These are phyloP conservation scores for Tiliacea aurago DNA, from an alignment of 2,888 invertebrate genomes.

Conservation along the genomic window DNA sequence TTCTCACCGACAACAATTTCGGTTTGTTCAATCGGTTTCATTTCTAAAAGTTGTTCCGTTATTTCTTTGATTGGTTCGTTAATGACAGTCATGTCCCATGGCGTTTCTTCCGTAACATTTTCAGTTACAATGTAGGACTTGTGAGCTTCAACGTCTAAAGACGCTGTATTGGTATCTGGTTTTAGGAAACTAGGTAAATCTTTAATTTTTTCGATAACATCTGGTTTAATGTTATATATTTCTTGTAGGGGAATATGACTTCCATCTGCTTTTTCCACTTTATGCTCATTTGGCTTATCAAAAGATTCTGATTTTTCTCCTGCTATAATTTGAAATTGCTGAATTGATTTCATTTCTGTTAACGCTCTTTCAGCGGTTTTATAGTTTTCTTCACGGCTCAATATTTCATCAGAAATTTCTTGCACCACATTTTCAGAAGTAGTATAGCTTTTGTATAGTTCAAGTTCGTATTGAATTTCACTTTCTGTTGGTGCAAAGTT, in stretches of 20 bases:
- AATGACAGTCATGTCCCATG: conserved; percentile 79
- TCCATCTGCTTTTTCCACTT: conserved; percentile 73
- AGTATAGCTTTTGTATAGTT: conserved; percentile 76
- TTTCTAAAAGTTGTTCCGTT: conserved; percentile 76
- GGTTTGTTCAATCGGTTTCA: conserved; percentile 77
- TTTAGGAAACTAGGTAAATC: conserved; percentile 65
- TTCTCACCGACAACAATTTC: conserved; percentile 79
- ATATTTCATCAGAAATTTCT: conserved; percentile 70
- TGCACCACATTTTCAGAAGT: conserved; percentile 75
- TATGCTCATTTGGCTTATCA: conserved; percentile 51
- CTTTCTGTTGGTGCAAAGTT: conserved; percentile 67
- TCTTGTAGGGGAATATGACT: conserved; percentile 74
- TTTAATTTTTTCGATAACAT: conserved; percentile 74
- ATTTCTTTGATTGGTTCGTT: conserved; percentile 83
- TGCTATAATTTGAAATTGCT: conserved; percentile 73
- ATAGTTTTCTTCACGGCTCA: conserved; percentile 49
- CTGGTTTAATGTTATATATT: conserved; percentile 71
- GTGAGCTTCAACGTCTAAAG: conserved; percentile 74
- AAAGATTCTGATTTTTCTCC: conserved; percentile 72
- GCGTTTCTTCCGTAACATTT: conserved; percentile 82
- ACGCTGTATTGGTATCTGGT: conserved; percentile 72
- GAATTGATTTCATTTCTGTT: conserved; percentile 75
- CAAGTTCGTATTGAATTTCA: conserved; percentile 69
- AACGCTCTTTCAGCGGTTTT: conserved; percentile 72
- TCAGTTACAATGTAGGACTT: conserved; percentile 77